Evolutionary conservation across 2,888 invertebrate species (phyloP).

Genomic region (Creontiades dilutus): DNA sequence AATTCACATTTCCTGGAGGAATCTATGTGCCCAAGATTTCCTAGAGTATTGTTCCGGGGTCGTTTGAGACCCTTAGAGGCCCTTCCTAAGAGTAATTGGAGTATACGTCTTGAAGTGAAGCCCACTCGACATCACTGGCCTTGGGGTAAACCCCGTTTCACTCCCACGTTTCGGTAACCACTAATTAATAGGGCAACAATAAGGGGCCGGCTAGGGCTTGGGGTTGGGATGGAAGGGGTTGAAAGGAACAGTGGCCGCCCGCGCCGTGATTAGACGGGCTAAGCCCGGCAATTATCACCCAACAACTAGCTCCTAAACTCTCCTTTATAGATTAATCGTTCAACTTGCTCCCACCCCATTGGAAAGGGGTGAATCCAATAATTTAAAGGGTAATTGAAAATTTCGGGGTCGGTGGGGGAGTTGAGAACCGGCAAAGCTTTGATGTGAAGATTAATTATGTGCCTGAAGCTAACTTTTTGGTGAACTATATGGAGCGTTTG

Average conservation of each 20-base stretch:
- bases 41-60: background rate
- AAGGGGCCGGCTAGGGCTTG: background rate
- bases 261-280: conserved; percentile 54
- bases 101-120: conserved; percentile 44
- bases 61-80: conserved; percentile 7
- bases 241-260: conserved; percentile 42
- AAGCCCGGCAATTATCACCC: conserved; percentile 61
- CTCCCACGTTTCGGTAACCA: conserved; percentile 41
- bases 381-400: conserved; percentile 64
- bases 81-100: conserved; percentile 43
- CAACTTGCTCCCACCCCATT: conserved; percentile 4
- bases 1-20: too few species aligned
- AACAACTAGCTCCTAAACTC: conserved; percentile 66
- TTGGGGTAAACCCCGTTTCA: conserved; percentile 6
- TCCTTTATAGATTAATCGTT: conserved; percentile 65
- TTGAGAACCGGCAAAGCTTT: conserved; percentile 38
- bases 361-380: conserved; percentile 47
- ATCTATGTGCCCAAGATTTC: too few species aligned
- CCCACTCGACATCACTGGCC: conserved; percentile 15
- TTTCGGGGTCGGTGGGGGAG: background rate
- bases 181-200: conserved; percentile 68
- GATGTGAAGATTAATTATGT: background rate
- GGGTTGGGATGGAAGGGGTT: conserved; percentile 25
- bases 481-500: too few species aligned
- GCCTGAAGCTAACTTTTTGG: conserved; percentile 10